Percentiles rank a stretch among this genome's conserved stretches.
Evolutionary conservation across 2,797 vertebrate species (phyloP).

Genomic region (Halcyon badia): DNA sequence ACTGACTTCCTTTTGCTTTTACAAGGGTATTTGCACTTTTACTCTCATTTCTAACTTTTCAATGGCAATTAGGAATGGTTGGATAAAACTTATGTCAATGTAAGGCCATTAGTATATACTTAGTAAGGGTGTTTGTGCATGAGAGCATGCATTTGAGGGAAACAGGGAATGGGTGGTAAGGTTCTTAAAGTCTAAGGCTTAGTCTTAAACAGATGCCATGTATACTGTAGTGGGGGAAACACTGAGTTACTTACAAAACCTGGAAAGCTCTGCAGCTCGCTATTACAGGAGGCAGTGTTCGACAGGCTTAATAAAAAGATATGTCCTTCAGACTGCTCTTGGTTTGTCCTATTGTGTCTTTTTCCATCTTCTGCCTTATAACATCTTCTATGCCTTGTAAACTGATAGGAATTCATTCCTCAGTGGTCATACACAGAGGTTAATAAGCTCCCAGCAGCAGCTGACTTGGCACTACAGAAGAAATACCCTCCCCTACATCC

Average conservation of each 20-base stretch:
- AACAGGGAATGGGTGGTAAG: not conserved
- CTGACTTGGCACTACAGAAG: conserved; percentile 55
- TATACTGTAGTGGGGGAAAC: not conserved
- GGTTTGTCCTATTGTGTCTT: conserved; percentile 58
- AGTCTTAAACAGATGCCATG: not conserved
- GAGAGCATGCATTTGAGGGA: fast-evolving
- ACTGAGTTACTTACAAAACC: not conserved
- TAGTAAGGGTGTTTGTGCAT: not conserved
- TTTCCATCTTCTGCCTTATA: conserved; percentile 49
- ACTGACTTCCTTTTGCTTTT: not conserved
- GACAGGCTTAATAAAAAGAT: conserved; percentile 13
- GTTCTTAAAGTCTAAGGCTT: not conserved
- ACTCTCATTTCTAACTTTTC: not conserved
- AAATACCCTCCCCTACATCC: conserved; percentile 12
- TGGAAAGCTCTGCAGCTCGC: not conserved
- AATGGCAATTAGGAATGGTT: not conserved
- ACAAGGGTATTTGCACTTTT: not conserved
- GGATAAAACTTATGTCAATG: not conserved
- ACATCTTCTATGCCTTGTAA: conserved; percentile 54
- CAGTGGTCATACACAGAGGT: conserved; percentile 49
- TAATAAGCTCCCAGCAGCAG: conserved; percentile 60
- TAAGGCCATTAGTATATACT: not conserved
- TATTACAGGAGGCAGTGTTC: not conserved
- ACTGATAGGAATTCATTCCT: conserved; percentile 57
- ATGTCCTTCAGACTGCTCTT: conserved; percentile 47